Base-by-base conservation (phyloP, 2,888 invertebrate genomes). In the Tortricodes alternella region DNA sequence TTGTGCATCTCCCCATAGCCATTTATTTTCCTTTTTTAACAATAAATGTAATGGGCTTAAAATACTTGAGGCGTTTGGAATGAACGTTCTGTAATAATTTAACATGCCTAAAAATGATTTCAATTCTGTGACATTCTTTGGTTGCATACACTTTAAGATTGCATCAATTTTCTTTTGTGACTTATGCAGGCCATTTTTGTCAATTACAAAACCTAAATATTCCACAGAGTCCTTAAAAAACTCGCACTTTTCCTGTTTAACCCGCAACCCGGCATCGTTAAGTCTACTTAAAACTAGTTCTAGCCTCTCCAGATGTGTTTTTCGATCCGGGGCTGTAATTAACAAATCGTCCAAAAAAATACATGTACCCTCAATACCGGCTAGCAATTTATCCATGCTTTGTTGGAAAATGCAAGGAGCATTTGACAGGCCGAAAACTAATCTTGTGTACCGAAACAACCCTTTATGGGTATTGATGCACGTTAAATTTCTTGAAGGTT, bases 71-170 rank as follows among this genome's bases (percentile, higher is more conserved):
- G 56, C 44, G 15, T 48, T 51, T 6, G 46, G 32, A 11, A 59
- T 35, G 23, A 59, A 59, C 11, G 34, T 43, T 9, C 53, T 27
- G 24, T 58, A 60, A 21, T 53, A 59, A 18, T 61, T 61, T 15
- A 61, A 44, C 38, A 58, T 39, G 4, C 58, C 60, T 9, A 60
- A 41, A 41, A 60, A 53, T 3, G 53, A 61, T 16, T 51, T 53
- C 8, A 60, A 29, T 38, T 61, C 46, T 1, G 32, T 38, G 1
- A 46, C 51, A 39, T 58, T 53, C 7, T 51, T 53, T 2, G 60
- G 60, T n/a, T 16, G 9, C n/a, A 38, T 32, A 8, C 32, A 32
- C 2, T 56, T 39, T 8, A 56, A 13, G 37, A 60, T 60, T 1
- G 60, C 41, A 2, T 56, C 32, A 1, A 56, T 39, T 44, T 60